These are phyloP conservation scores for Ciconia maguari DNA, from an alignment of 2,113 vertebrate genomes.

Conservation along the genomic window DNA sequence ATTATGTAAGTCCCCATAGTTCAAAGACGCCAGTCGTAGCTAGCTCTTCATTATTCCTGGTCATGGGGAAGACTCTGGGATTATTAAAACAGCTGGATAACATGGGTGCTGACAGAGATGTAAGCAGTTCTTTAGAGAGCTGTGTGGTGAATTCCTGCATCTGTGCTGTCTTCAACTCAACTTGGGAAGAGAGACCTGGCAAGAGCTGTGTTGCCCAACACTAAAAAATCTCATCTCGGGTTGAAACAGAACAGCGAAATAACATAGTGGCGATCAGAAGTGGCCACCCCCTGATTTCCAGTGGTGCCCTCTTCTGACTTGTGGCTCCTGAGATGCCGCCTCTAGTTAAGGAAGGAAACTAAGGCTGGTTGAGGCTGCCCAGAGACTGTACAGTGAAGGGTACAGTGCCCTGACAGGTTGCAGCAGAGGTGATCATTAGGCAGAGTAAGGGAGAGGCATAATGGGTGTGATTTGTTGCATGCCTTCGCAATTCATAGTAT, in stretches of 20 bases:
- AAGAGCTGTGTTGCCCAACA: not conserved
- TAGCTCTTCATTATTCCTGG: not conserved
- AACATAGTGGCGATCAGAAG: rapidly evolving
- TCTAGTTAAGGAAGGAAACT: not conserved
- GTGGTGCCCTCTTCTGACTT: not conserved
- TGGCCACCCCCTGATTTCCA: not conserved
- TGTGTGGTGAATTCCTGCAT: not conserved
- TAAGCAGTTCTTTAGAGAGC: not conserved
- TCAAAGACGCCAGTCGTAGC: not conserved
- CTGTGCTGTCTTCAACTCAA: not conserved
- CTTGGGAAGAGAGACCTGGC: not conserved
- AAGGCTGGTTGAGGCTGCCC: not conserved
- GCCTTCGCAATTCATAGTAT: not conserved
- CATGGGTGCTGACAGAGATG: not conserved
- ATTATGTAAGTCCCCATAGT: not conserved
- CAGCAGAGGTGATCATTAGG: not conserved
- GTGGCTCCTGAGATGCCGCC: not conserved
- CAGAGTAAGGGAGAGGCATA: not conserved
- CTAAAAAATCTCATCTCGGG: not conserved
- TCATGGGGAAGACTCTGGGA: not conserved
- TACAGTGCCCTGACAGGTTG: not conserved
- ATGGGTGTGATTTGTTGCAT: not conserved
- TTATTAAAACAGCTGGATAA: not conserved
- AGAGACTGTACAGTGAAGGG: not conserved
- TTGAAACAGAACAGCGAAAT: not conserved